Evolutionary conservation across 2,888 invertebrate species (phyloP), one percentile per base, ranked within the genome.

Genomic region (Heliconius aoede): DNA sequence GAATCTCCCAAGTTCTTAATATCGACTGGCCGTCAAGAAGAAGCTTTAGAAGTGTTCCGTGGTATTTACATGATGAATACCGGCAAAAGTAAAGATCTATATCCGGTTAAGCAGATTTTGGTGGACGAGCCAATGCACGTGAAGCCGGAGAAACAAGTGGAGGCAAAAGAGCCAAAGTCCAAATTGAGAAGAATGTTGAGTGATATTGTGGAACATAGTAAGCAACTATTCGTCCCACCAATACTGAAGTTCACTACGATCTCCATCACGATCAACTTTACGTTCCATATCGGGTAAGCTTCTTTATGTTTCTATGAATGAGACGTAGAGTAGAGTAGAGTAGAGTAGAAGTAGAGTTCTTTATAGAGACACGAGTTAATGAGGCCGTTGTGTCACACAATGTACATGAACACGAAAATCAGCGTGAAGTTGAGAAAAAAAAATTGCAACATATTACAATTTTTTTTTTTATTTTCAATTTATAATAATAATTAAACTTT

Each of bases 1-100:
- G 98, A 98, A 91, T 98, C 98, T 83, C 98, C 98, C 1, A 98
- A 98, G 89, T 98, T 97, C 91, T 95, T 98, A 74, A 94, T 98
- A 80, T 95, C 97, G 64, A 96, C 96, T 81, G 97, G 98, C 77
- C 96, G 96, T 85, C 96, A 96, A 80, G 97, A 97, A 51, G 97
- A 97, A 80, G 98, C 98, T 0, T 90, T 98, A 78, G 96, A 96
- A 84, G 97, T 98, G 51, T 97, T 98, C 90, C 95, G 96, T 80
- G 95, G 96, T 82, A 98, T 98, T 83, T 98, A 97, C 88, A 95
- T 96, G 80, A 96, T 97, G 88, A 98, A 98, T 87, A 98, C 97
- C 26, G 97, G 97, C 72, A 96, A 96, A 82, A 95, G 95, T 78
- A 95, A 96, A 81, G 96, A 97, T 79, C 95, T 96, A 81, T 98